Evolutionary conservation across 2,888 invertebrate genomes (phyloP).

Genomic region (Leptogaster cylindrica): DNA sequence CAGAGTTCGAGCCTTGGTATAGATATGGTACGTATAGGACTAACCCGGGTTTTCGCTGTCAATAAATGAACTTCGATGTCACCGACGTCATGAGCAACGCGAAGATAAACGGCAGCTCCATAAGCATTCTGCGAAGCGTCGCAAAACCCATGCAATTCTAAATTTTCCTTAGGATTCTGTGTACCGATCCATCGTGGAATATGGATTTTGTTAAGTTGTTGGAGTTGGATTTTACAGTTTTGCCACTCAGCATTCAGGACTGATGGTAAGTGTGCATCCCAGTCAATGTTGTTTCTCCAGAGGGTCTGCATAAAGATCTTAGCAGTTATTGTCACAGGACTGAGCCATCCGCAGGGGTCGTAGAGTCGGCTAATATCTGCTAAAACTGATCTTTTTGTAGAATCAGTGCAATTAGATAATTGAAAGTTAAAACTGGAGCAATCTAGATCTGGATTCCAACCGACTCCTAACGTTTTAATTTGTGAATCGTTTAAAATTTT

Average conservation of each 20-base stretch:
- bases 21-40: conserved; percentile 35
- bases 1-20: conserved; percentile 49
- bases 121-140: conserved; percentile 44
- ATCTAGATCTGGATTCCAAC: background rate
- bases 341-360: background rate
- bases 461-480: background rate
- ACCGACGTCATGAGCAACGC: conserved; percentile 1
- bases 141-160: conserved; percentile 42
- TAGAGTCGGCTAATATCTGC: conserved; percentile 6
- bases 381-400: background rate
- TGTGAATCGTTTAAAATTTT: background rate
- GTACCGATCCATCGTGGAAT: conserved; percentile 43
- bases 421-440: background rate
- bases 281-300: conserved; percentile 17
- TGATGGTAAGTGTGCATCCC: background rate
- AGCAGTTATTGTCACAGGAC: background rate
- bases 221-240: background rate
- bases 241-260: background rate
- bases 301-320: conserved; percentile 6
- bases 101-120: conserved; percentile 38
- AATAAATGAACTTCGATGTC: conserved; percentile 33
- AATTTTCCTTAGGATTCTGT: background rate
- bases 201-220: background rate
- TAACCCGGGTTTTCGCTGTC: background rate
- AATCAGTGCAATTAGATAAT: background rate